phyloP scores from a whole-genome alignment of 2,888 invertebrate species.

The Acanthococcus lagerstroemiae region DNA sequence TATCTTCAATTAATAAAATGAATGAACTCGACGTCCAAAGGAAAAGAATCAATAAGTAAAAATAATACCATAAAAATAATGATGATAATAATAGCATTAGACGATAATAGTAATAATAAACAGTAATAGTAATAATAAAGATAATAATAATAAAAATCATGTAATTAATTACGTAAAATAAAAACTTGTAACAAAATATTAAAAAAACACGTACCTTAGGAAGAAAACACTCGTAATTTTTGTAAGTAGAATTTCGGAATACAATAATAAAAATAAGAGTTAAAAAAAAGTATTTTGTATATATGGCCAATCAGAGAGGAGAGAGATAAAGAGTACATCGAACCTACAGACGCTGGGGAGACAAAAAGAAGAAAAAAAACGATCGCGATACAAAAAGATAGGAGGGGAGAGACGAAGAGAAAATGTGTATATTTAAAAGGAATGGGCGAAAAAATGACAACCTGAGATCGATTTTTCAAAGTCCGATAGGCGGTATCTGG shows the following conservation, averaged over 20 bases:
- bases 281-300: conserved; percentile 12
- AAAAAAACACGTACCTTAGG: conserved; percentile 2
- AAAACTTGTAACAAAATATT: conserved; percentile 5
- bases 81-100: conserved; percentile 4
- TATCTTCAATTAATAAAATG: conserved; percentile 7
- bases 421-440: conserved; percentile 18
- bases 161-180: neutral
- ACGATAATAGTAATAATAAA: conserved; percentile 3
- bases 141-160: conserved; percentile 5
- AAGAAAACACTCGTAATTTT: conserved; percentile 13
- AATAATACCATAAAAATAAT: conserved; percentile 8
- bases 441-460: conserved; percentile 20
- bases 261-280: conserved; percentile 1
- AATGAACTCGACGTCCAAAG: neutral
- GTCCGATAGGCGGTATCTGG: conserved; percentile 62
- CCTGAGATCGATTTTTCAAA: conserved; percentile 30
- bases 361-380: conserved; percentile 6
- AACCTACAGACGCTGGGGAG: neutral
- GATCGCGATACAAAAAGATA: conserved; percentile 14
- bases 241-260: conserved; percentile 27
- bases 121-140: conserved; percentile 6
- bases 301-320: conserved; percentile 17
- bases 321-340: neutral
- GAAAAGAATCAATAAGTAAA: neutral
- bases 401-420: neutral